A percentile compares a stretch with the other conserved stretches of the same genome.
Conservation (phyloP, 2,888 invertebrate genomes). For the Aproaerema taeniolella region DNA sequence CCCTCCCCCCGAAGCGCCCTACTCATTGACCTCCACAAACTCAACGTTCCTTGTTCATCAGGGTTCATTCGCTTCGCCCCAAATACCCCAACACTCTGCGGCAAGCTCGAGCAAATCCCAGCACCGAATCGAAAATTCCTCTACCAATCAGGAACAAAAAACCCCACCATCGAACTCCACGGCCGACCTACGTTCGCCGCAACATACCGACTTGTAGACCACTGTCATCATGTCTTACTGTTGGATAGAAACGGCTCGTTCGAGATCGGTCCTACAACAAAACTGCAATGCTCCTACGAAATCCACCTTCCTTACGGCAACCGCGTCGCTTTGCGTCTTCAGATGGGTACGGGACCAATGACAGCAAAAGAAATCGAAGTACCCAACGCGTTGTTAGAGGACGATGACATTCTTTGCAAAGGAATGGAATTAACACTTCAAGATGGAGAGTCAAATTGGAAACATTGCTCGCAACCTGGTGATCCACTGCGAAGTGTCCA, state of each 20-base stretch:
- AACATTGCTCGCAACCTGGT: slow-evolving; percentile 77
- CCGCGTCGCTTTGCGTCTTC: slow-evolving; percentile 79
- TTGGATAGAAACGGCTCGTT: slow-evolving; percentile 80
- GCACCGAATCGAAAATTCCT: slow-evolving; percentile 74
- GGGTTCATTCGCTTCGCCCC: slow-evolving; percentile 79
- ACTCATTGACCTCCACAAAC: slow-evolving; percentile 80
- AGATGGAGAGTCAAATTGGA: slow-evolving; percentile 78
- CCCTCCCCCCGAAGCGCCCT: slow-evolving; percentile 70
- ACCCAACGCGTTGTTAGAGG: slow-evolving; percentile 55
- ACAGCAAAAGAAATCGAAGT: slow-evolving; percentile 44
- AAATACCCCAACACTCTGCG: slow-evolving; percentile 76
- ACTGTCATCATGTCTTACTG: slow-evolving; percentile 83
- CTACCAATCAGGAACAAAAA: slow-evolving; percentile 72
- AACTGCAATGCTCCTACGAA: slow-evolving; percentile 81
- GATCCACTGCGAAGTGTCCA: slow-evolving; percentile 77
- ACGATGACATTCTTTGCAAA: slow-evolving; percentile 58
- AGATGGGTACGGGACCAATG: slow-evolving; percentile 72
- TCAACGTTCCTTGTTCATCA: slow-evolving; percentile 82
- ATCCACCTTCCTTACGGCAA: slow-evolving; percentile 85
- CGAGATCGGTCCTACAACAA: slow-evolving; percentile 78
- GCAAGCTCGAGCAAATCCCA: slow-evolving; percentile 83
- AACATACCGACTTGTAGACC: slow-evolving; percentile 82
- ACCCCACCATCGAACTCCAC: slow-evolving; percentile 75
- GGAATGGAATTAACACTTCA: slow-evolving; percentile 77
- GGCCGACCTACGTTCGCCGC: slow-evolving; percentile 82